phyloP scores from a whole-genome alignment of 2,888 invertebrate species.

The Himalopsyche japonica region DNA sequence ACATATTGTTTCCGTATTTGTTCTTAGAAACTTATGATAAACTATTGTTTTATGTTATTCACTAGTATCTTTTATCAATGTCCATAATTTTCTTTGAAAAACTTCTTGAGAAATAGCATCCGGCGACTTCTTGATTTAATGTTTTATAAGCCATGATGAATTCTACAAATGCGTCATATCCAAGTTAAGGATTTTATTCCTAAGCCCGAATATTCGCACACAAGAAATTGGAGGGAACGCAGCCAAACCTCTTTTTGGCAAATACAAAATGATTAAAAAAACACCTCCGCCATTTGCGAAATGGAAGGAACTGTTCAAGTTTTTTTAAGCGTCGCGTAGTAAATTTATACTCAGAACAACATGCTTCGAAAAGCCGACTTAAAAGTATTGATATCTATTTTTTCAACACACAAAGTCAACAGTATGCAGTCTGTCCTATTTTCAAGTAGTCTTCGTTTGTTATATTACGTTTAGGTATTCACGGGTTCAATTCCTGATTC shows the following conservation, averaged over 20 bases:
- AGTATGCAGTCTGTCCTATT: too few species aligned
- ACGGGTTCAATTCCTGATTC: background rate
- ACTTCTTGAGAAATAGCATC: too few species aligned
- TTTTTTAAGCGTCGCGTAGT: constrained; percentile 30
- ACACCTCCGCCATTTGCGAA: constrained; percentile 34
- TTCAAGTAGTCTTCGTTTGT: too few species aligned
- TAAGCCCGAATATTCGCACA: background rate
- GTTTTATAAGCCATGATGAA: too few species aligned
- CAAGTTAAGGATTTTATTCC: background rate
- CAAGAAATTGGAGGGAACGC: background rate
- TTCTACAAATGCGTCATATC: background rate
- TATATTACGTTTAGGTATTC: background rate
- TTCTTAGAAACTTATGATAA: too few species aligned
- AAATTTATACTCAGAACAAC: constrained; percentile 37
- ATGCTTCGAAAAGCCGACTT: background rate
- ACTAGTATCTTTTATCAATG: too few species aligned
- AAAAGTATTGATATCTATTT: background rate
- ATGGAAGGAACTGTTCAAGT: constrained; percentile 33
- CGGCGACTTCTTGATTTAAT: too few species aligned
- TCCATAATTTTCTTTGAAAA: too few species aligned
- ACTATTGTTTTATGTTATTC: too few species aligned
- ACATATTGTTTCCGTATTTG: too few species aligned
- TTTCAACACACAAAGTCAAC: too few species aligned
- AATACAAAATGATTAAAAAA: constrained; percentile 31
- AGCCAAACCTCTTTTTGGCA: background rate